phyloP scores from a whole-genome alignment of 2,797 vertebrate species.

The Peromyscus eremicus region DNA sequence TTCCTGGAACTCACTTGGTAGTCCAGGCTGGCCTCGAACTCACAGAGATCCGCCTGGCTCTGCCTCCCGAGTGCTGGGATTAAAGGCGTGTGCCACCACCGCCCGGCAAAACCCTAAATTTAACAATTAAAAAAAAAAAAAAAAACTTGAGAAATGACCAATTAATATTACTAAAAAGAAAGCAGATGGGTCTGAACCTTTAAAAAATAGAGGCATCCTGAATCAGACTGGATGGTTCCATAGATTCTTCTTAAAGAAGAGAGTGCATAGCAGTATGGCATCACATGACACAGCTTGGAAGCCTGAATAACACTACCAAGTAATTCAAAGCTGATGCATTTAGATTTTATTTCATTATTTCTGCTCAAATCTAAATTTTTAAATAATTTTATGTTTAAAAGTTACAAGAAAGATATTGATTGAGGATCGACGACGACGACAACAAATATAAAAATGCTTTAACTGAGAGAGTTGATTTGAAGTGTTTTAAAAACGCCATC shows the following conservation, averaged over 20 bases:
- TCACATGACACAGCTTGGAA: slow-evolving; percentile 79
- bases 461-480: background rate
- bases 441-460: background rate
- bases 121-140: slow-evolving; percentile 85
- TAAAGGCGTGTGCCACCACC: too few relatives aligned
- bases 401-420: background rate
- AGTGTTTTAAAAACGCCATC: background rate
- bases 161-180: slow-evolving; percentile 79
- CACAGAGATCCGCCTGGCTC: too few relatives aligned
- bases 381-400: background rate
- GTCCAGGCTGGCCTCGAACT: too few relatives aligned
- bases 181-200: slow-evolving; percentile 65
- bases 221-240: slow-evolving; percentile 83
- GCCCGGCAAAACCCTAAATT: slow-evolving; percentile 72
- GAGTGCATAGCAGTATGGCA: slow-evolving; percentile 80
- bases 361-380: background rate
- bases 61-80: too few relatives aligned
- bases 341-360: background rate
- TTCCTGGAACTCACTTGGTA: too few relatives aligned
- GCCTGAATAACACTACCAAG: background rate
- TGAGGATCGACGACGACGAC: background rate
- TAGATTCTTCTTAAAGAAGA: slow-evolving; percentile 82
- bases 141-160: slow-evolving; percentile 81
- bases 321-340: background rate
- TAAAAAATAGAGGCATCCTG: slow-evolving; percentile 82